A percentile compares a stretch with the other conserved stretches of the same genome.
phyloP scores from a whole-genome alignment of 2,797 vertebrate genomes.

The Lepus oiostolus region DNA sequence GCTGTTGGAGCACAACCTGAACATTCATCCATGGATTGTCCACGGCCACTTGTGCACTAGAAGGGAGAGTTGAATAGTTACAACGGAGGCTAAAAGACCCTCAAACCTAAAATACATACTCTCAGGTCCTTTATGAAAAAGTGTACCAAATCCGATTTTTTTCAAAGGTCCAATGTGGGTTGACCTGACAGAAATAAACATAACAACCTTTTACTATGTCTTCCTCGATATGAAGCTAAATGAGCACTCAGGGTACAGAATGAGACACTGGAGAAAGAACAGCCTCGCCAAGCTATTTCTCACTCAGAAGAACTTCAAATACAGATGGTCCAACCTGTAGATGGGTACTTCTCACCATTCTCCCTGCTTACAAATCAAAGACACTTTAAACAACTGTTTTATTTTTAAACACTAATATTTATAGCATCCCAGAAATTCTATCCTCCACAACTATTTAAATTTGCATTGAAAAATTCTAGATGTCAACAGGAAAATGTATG shows the following conservation, averaged over 20 bases:
- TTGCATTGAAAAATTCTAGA: not conserved
- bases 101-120: not conserved
- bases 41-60: not conserved
- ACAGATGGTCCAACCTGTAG: no score
- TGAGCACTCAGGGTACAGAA: not conserved
- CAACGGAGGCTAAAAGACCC: not conserved
- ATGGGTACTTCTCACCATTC: not conserved
- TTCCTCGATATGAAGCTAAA: conserved; percentile 19
- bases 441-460: conserved; percentile 11
- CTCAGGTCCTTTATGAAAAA: not conserved
- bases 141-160: not conserved
- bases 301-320: not conserved
- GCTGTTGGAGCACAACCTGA: not conserved
- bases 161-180: not conserved
- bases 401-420: conserved; percentile 27
- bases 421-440: not conserved
- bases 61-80: not conserved
- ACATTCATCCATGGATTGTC: not conserved
- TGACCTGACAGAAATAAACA: conserved; percentile 38
- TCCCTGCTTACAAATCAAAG: conserved; percentile 11
- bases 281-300: not conserved
- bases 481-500: not conserved
- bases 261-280: not conserved
- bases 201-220: not conserved
- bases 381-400: not conserved